phyloP scores from a whole-genome alignment of 2,888 invertebrate species.

The Cremastobaeus sp. region DNA sequence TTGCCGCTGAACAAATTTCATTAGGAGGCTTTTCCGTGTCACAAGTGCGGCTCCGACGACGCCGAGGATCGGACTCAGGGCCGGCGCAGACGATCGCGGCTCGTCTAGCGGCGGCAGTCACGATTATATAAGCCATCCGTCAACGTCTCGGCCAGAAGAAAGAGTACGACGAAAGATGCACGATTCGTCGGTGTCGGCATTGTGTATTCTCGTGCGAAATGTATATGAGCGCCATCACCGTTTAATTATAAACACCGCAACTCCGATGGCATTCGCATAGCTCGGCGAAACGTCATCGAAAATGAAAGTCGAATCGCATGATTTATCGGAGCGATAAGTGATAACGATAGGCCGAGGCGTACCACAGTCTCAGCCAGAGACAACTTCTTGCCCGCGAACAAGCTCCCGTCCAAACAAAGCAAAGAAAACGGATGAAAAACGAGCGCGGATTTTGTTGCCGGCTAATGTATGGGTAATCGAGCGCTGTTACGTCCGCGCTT shows the following conservation, averaged over 20 bases:
- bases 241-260: slow-evolving; percentile 52
- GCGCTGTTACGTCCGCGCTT: too few relatives aligned
- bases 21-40: slow-evolving; percentile 56
- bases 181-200: slow-evolving; percentile 40
- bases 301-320: slow-evolving; percentile 48
- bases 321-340: slow-evolving; percentile 40
- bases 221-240: slow-evolving; percentile 34
- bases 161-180: slow-evolving; percentile 36
- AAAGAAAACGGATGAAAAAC: slow-evolving; percentile 16
- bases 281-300: slow-evolving; percentile 51
- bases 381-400: neutral
- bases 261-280: slow-evolving; percentile 44
- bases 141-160: slow-evolving; percentile 53
- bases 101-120: slow-evolving; percentile 55
- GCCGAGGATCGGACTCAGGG: slow-evolving; percentile 51
- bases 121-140: slow-evolving; percentile 62
- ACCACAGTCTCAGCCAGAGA: too few relatives aligned
- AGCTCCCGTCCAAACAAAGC: slow-evolving; percentile 5
- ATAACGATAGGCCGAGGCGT: slow-evolving; percentile 20
- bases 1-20: slow-evolving; percentile 56
- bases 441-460: neutral
- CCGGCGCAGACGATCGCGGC: slow-evolving; percentile 22
- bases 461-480: too few relatives aligned
- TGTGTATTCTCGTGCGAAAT: slow-evolving; percentile 21
- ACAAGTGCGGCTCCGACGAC: slow-evolving; percentile 16